Evolutionary conservation across 2,797 vertebrate genomes (phyloP).

Genomic region (Rhodeus uyekii): DNA sequence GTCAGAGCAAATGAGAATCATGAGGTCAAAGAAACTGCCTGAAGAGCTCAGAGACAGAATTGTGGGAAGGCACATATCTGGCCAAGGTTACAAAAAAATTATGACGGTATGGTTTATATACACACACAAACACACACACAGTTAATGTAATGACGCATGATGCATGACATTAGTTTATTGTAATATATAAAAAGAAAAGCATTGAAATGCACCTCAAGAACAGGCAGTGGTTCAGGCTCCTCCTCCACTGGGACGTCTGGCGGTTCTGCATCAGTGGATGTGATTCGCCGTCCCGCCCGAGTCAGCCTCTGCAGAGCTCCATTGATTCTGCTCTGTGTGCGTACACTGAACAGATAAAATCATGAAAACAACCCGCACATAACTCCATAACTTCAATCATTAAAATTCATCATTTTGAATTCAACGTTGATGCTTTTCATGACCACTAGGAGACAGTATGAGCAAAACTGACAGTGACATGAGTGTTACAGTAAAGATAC

Average conservation of each 20-base stretch:
- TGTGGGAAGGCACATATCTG: too few relatives aligned
- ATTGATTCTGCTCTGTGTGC: neutral
- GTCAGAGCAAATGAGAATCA: too few relatives aligned
- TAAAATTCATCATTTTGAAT: too few relatives aligned
- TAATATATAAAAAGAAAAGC: neutral
- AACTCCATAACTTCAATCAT: too few relatives aligned
- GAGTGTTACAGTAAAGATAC: neutral
- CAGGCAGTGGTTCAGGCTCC: constrained; percentile 45
- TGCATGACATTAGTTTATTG: neutral
- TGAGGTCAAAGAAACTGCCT: too few relatives aligned
- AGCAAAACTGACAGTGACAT: neutral
- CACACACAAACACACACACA: too few relatives aligned
- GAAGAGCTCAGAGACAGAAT: too few relatives aligned
- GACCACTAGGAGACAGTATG: constrained; percentile 5
- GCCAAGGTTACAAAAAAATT: too few relatives aligned
- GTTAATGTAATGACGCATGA: neutral
- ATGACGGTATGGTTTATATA: too few relatives aligned
- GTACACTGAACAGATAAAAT: neutral
- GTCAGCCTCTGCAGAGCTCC: neutral
- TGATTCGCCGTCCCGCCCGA: neutral
- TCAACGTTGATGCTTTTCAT: neutral
- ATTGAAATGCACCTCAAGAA: constrained; percentile 69
- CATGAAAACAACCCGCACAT: neutral
- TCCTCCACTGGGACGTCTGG: neutral
- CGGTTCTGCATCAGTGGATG: neutral